Evolutionary conservation across 1,140 invertebrate genomes (phyloP).

Genomic region (Trichonephila inaurata): DNA sequence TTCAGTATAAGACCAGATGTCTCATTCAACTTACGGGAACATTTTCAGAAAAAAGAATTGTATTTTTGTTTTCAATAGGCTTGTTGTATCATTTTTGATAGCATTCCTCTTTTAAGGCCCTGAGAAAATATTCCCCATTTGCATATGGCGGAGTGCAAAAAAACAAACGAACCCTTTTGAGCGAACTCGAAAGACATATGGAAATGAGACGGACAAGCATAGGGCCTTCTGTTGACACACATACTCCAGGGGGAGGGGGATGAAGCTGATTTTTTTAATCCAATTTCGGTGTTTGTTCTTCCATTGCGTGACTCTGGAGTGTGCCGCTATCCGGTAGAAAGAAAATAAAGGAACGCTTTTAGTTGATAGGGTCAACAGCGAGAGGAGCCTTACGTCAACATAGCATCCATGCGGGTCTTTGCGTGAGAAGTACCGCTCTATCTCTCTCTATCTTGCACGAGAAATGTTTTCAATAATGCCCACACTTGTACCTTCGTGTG

Average conservation of each 20-base stretch:
- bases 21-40: too few relatives aligned
- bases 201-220: too few relatives aligned
- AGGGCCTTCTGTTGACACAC: neutral
- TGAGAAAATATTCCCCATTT: neutral
- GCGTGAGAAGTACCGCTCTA: neutral
- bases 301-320: conserved; percentile 42
- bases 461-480: neutral
- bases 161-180: neutral
- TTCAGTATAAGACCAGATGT: too few relatives aligned
- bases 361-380: conserved; percentile 68
- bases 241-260: neutral
- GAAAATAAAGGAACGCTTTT: conserved; percentile 61
- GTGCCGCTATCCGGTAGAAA: conserved; percentile 39
- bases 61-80: neutral
- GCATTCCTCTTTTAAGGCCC: neutral
- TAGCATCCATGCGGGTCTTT: neutral
- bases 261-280: conserved; percentile 49
- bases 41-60: neutral
- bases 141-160: neutral
- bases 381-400: conserved; percentile 48
- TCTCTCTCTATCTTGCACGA: neutral
- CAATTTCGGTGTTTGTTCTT: conserved; percentile 40
- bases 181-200: neutral
- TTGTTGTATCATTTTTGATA: neutral
- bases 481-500: neutral